A percentile compares a stretch with the other conserved stretches of the same genome.
These are phyloP conservation scores for Gracilinanus agilis DNA, from an alignment of 2,113 vertebrate genomes.

Conservation along the genomic window DNA sequence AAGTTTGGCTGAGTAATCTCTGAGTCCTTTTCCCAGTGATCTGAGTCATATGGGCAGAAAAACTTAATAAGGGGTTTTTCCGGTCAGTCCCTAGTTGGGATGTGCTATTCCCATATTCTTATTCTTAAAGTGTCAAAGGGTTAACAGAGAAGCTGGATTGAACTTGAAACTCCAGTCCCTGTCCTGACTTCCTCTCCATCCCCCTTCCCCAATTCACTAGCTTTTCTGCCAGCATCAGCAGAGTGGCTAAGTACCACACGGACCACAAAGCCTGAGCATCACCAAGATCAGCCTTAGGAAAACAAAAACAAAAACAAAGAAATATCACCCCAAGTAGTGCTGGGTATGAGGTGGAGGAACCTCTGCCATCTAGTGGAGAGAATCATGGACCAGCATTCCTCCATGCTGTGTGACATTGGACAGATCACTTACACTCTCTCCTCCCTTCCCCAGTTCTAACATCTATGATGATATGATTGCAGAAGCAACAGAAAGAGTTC, in stretches of 20 bases:
- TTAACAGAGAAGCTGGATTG: background rate
- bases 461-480: background rate
- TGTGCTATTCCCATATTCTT: background rate
- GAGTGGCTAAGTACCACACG: background rate
- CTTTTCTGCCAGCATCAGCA: background rate
- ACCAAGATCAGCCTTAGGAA: background rate
- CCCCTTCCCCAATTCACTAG: background rate
- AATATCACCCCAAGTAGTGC: background rate
- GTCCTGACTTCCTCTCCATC: background rate
- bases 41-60: slow-evolving; percentile 30
- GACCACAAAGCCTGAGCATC: background rate
- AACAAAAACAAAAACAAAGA: background rate
- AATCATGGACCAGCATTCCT: background rate
- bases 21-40: slow-evolving; percentile 13
- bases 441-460: background rate
- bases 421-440: background rate
- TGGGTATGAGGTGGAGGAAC: background rate
- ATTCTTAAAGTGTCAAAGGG: background rate
- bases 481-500: background rate
- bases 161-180: background rate
- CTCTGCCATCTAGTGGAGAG: background rate
- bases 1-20: background rate
- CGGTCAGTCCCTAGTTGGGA: background rate
- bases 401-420: background rate
- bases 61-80: background rate